phyloP scores from a whole-genome alignment of 2,888 invertebrate genomes.

The Scaptodrosophila latifasciaeformis region DNA sequence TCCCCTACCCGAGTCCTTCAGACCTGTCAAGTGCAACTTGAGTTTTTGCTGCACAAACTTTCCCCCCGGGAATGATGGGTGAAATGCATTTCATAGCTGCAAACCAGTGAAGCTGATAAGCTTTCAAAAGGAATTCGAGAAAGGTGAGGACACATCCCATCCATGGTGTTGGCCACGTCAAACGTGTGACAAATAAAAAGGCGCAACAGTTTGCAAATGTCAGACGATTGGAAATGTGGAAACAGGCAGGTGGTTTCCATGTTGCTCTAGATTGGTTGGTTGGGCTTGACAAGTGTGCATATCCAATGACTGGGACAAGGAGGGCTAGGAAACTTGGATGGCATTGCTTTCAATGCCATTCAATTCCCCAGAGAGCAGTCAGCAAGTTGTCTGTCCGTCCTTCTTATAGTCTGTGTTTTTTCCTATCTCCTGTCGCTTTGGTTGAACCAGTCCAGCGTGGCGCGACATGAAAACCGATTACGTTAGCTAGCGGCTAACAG shows the following conservation, averaged over 20 bases:
- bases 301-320: no score
- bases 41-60: conserved; percentile 59
- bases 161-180: conserved; percentile 18
- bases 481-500: conserved; percentile 52
- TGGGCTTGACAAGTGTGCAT: neutral
- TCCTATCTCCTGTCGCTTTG: no score
- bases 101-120: conserved; percentile 47
- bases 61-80: conserved; percentile 51
- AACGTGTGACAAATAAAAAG: conserved; percentile 51
- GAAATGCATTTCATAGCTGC: conserved; percentile 30
- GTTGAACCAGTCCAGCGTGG: conserved; percentile 21
- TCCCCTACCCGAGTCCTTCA: no score
- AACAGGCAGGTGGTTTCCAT: no score
- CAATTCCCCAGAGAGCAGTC: conserved; percentile 46
- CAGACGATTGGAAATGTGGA: neutral
- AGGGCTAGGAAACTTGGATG: conserved; percentile 3
- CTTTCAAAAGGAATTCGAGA: conserved; percentile 51
- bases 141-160: no score
- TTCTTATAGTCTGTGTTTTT: no score
- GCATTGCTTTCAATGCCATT: conserved; percentile 55
- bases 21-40: neutral
- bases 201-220: conserved; percentile 16
- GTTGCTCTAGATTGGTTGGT: no score
- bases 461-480: conserved; percentile 58
- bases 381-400: no score